Evolutionary conservation across 2,888 invertebrate species (phyloP).

Genomic region (Drosophila fungiperda): DNA sequence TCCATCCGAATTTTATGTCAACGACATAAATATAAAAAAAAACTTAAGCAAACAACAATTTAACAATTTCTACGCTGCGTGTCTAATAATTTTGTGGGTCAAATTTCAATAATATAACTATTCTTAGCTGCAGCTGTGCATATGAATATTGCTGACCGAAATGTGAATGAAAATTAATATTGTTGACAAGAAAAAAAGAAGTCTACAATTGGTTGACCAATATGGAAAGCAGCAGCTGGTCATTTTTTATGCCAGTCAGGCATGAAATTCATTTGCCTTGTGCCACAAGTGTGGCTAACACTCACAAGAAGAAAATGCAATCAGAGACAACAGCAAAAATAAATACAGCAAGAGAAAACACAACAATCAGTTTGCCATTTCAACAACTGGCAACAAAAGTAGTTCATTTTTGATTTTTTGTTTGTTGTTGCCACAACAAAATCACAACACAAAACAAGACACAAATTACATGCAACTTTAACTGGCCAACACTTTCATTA

Average conservation of each 20-base stretch:
- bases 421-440: slow-evolving; percentile 17
- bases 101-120: slow-evolving; percentile 7
- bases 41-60: background rate
- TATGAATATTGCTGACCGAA: slow-evolving; percentile 53
- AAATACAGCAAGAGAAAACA: slow-evolving; percentile 22
- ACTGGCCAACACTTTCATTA: slow-evolving; percentile 33
- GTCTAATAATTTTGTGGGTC: slow-evolving; percentile 18
- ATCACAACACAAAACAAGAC: slow-evolving; percentile 35
- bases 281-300: slow-evolving; percentile 51
- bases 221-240: slow-evolving; percentile 42
- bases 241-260: slow-evolving; percentile 66
- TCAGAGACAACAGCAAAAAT: slow-evolving; percentile 17
- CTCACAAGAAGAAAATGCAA: slow-evolving; percentile 8
- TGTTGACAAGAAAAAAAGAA: slow-evolving; percentile 1
- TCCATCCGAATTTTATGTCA: background rate
- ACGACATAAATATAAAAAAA: background rate
- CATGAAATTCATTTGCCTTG: slow-evolving; percentile 61
- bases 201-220: slow-evolving; percentile 16
- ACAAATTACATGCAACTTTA: slow-evolving; percentile 57
- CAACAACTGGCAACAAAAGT: slow-evolving; percentile 24
- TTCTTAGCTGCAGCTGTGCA: slow-evolving; percentile 4
- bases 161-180: slow-evolving; percentile 52
- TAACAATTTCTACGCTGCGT: background rate
- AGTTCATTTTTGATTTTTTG: slow-evolving; percentile 7
- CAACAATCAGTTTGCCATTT: slow-evolving; percentile 43